phyloP scores from a whole-genome alignment of 2,797 vertebrate species.

The Pangasius mekongensis region DNA sequence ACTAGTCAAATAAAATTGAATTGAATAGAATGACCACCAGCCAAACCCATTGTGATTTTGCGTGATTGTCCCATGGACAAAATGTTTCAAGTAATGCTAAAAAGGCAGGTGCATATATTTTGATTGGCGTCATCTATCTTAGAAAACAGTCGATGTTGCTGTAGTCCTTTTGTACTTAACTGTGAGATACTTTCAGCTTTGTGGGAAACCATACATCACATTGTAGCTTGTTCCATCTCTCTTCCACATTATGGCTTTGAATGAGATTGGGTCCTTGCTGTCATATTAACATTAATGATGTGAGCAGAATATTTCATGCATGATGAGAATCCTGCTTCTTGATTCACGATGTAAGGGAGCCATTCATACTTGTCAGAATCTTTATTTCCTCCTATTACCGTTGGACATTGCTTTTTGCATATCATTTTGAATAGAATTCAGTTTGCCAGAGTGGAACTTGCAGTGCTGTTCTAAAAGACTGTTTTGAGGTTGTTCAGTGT shows the following conservation, averaged over 20 bases:
- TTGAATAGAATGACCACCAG: not conserved
- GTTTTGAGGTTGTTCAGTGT: constrained; percentile 17
- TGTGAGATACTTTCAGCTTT: not conserved
- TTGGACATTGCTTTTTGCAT: constrained; percentile 20
- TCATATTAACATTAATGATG: constrained; percentile 54
- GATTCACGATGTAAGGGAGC: constrained; percentile 11
- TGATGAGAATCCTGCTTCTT: constrained; percentile 32
- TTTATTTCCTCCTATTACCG: constrained; percentile 37
- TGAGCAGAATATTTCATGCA: constrained; percentile 48
- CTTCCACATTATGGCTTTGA: constrained; percentile 46
- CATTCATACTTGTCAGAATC: constrained; percentile 32
- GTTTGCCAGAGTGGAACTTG: constrained; percentile 12
- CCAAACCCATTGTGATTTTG: constrained; percentile 12
- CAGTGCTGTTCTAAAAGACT: constrained; percentile 11
- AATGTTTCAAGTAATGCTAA: constrained; percentile 40
- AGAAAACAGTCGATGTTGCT: constrained; percentile 27
- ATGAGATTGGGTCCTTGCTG: constrained; percentile 43
- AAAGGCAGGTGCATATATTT: constrained; percentile 16
- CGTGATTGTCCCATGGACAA: constrained; percentile 37
- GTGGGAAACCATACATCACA: constrained; percentile 26
- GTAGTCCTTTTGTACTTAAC: constrained; percentile 22
- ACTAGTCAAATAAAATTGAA: too few species aligned
- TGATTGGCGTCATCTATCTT: constrained; percentile 41
- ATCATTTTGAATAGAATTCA: constrained; percentile 45
- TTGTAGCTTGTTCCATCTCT: not conserved